Conservation (phyloP, 2,888 invertebrate genomes). For the Aphodius granarius region DNA sequence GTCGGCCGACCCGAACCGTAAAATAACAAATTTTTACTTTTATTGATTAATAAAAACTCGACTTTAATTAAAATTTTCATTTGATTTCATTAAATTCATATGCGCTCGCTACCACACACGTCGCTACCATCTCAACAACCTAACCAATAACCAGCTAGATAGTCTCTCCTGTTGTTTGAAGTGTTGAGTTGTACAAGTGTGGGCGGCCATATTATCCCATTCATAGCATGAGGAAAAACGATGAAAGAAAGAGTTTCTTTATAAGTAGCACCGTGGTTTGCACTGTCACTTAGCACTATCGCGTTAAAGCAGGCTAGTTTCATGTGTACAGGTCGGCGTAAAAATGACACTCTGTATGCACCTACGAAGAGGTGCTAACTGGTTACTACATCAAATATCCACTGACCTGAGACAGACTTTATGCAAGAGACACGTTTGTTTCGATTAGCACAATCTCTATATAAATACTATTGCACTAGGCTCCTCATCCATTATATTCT, state of each 20-base stretch:
- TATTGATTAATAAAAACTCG: conserved; percentile 30
- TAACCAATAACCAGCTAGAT: background rate
- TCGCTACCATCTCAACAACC: background rate
- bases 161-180: background rate
- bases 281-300: conserved; percentile 40
- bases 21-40: conserved; percentile 31
- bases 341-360: background rate
- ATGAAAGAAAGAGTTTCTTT: conserved; percentile 30
- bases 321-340: background rate
- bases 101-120: conserved; percentile 41
- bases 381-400: conserved; percentile 35
- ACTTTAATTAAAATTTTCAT: background rate
- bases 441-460: background rate
- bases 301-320: conserved; percentile 40
- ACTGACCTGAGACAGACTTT: conserved; percentile 38
- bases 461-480: background rate
- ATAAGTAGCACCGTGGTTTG: conserved; percentile 35
- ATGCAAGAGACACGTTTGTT: background rate
- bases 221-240: background rate
- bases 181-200: conserved; percentile 30
- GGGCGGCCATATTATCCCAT: conserved; percentile 39
- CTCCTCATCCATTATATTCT: no score
- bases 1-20: conserved; percentile 41
- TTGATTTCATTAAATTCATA: background rate
- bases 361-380: conserved; percentile 26